These are phyloP conservation scores for Charaxes varanes DNA, from an alignment of 1,140 invertebrate species.

Conservation along the genomic window DNA sequence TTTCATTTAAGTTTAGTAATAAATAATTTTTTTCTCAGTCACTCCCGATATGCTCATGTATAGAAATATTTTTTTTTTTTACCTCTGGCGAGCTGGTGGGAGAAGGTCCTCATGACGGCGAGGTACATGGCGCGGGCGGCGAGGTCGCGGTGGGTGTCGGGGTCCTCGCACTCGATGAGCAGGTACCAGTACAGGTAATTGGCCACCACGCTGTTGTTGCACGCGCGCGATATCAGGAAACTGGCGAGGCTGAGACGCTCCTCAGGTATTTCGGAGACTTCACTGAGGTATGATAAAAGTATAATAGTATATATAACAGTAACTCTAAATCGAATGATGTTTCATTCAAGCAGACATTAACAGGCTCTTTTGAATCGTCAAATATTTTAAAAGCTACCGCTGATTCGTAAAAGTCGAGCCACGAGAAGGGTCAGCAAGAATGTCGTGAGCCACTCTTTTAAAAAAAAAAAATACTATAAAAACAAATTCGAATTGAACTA, in stretches of 20 bases:
- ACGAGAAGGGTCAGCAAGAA: too few relatives aligned
- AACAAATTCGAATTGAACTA: too few relatives aligned
- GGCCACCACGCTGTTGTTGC: constrained; percentile 90
- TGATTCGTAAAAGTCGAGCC: too few relatives aligned
- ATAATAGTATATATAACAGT: neutral
- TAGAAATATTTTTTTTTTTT: constrained; percentile 1
- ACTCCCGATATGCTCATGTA: neutral
- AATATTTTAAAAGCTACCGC: too few relatives aligned
- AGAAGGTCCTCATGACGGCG: constrained; percentile 91
- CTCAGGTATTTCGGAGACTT: constrained; percentile 51
- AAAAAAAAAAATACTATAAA: too few relatives aligned
- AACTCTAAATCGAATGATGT: too few relatives aligned
- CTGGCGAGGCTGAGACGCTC: constrained; percentile 87
- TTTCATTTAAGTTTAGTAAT: too few relatives aligned
- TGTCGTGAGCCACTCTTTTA: too few relatives aligned
- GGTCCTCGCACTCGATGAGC: constrained; percentile 93
- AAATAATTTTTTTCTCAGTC: neutral
- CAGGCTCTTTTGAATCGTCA: too few relatives aligned
- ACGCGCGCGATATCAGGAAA: constrained; percentile 93
- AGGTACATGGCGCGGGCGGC: constrained; percentile 90
- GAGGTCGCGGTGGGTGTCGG: constrained; percentile 78
- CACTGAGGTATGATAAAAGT: constrained; percentile 6
- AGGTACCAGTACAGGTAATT: constrained; percentile 99
- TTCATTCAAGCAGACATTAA: too few relatives aligned
- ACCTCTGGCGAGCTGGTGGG: constrained; percentile 79